Evolutionary conservation across 2,797 vertebrate genomes (phyloP), one percentile per base, ranked within the genome.

Genomic region (Nasua narica): DNA sequence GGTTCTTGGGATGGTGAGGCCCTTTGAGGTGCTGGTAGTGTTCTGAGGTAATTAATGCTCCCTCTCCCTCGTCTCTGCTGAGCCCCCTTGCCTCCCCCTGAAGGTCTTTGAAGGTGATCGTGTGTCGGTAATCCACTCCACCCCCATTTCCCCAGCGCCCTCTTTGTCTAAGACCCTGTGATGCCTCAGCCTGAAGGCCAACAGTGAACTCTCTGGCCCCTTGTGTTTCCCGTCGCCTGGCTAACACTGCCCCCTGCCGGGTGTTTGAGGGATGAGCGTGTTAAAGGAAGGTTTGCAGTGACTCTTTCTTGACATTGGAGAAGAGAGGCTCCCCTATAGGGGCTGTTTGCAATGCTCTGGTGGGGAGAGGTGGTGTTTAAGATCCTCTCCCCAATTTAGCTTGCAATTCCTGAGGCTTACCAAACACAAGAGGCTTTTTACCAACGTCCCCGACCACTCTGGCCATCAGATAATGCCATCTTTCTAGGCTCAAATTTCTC

Each of bases 221-320:
- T 13, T 60, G 32, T 15, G 6, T 77, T 79, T 56, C 10, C 74
- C 69, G 67, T 87, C n/a, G 70, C 32, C 70, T 94, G 89, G 97
- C 87, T 89, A 85, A 95, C 65, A 97, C 97, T 98, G 97, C 96
- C 97, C 95, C 91, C 97, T 98, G 95, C 94, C 84, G 97, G 87
- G 14, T 32, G 3, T 3, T 60, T 23, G 4, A 2, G 89, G 89
- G 54, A 96, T 27, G 48, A 40, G 46, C 91, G 7, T 15, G 43
- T 52, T 27, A 56, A 8, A 10, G 32, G 48, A 35, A 40, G 50
- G 46, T 65, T 77, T 74, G 29, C 4, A 21, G 46, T 84, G 85
- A 95, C 83, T 81, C 97, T 96, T 77, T 32, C 48, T 86, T 92
- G 93, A 94, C 87, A 78, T 92, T 90, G 87, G 54, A 52, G 65